Evolutionary conservation across 2,113 vertebrate genomes (phyloP).

Genomic region (Sinocyclocheilus anophthalmus): DNA sequence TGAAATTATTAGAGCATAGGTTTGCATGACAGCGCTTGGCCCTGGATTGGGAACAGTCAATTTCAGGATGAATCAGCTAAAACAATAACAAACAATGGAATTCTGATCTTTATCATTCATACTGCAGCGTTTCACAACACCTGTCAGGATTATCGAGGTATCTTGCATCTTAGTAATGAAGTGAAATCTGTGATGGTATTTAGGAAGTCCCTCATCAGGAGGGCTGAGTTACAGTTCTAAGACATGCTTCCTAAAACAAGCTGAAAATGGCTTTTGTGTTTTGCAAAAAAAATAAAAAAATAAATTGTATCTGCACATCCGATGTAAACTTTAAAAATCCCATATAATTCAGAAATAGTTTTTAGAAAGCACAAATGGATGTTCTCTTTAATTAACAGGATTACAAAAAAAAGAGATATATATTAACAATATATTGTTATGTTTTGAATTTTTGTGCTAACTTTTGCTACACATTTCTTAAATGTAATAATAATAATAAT

Average conservation of each 20-base stretch:
- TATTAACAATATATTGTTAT: too few relatives aligned
- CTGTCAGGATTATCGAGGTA: slow-evolving; percentile 58
- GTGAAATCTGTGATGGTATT: slow-evolving; percentile 41
- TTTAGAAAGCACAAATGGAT: too few relatives aligned
- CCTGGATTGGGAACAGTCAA: slow-evolving; percentile 60
- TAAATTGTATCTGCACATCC: background rate
- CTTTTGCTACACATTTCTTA: too few relatives aligned
- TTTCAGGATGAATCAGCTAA: slow-evolving; percentile 71
- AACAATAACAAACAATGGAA: slow-evolving; percentile 74
- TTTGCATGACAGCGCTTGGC: slow-evolving; percentile 62
- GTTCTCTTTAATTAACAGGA: too few relatives aligned
- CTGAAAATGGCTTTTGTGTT: background rate
- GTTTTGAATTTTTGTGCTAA: too few relatives aligned
- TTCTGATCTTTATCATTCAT: slow-evolving; percentile 71
- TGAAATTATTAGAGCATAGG: slow-evolving; percentile 60
- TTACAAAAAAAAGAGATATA: too few relatives aligned
- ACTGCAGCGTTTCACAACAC: slow-evolving; percentile 55
- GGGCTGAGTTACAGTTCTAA: background rate
- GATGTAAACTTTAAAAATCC: background rate
- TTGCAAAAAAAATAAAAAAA: background rate
- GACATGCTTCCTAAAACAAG: background rate
- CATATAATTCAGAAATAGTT: too few relatives aligned
- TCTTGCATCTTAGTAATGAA: slow-evolving; percentile 39
- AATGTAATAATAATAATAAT: too few relatives aligned
- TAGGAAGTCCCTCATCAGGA: slow-evolving; percentile 39